Percentiles rank a stretch among this genome's conserved stretches.
These are phyloP conservation scores for Diadegma fenestrale DNA, from an alignment of 2,888 invertebrate species.

Conservation along the genomic window DNA sequence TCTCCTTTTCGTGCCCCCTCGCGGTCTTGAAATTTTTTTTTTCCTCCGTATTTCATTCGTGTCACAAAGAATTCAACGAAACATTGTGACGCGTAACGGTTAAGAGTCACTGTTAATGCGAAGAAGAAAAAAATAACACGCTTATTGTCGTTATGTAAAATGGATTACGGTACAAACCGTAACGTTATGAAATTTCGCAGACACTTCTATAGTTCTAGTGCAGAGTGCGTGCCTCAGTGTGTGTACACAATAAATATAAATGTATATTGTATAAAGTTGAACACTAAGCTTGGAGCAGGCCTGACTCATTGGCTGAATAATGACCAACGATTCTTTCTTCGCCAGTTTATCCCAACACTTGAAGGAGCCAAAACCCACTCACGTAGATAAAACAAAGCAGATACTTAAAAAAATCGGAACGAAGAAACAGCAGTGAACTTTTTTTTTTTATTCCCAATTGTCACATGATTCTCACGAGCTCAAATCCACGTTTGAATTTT, in stretches of 20 bases:
- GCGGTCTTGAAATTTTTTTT: neutral
- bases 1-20: neutral
- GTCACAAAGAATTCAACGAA: slow-evolving; percentile 22
- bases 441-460: neutral
- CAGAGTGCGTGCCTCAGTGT: neutral
- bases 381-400: too few relatives aligned
- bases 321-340: neutral
- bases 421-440: neutral
- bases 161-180: slow-evolving; percentile 69
- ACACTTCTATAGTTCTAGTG: slow-evolving; percentile 12
- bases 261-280: neutral
- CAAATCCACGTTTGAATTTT: neutral
- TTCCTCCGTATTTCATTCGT: slow-evolving; percentile 39
- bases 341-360: neutral
- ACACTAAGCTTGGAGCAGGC: neutral
- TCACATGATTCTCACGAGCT: slow-evolving; percentile 4
- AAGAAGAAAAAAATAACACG: slow-evolving; percentile 65
- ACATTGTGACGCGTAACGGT: slow-evolving; percentile 55
- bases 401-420: neutral
- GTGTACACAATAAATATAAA: neutral
- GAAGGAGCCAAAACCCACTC: neutral
- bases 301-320: neutral
- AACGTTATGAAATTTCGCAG: slow-evolving; percentile 72
- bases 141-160: slow-evolving; percentile 71
- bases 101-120: slow-evolving; percentile 37